Evolutionary conservation across 2,113 vertebrate species (phyloP).

Genomic region (Leiothrix lutea): DNA sequence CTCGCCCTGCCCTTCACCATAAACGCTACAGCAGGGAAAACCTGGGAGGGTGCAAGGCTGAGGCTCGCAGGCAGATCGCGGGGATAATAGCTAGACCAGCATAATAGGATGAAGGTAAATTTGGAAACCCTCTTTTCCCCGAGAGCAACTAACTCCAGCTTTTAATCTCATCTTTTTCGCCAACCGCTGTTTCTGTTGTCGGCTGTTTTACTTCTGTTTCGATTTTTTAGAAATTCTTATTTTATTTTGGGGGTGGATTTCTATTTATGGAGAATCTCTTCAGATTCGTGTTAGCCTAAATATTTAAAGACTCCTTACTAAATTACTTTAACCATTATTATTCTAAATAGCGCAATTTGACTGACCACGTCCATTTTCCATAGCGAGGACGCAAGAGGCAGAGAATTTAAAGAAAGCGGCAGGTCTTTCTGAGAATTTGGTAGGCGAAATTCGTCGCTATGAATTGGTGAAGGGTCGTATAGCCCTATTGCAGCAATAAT

Average conservation of each 20-base stretch:
- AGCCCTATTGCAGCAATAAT: neutral
- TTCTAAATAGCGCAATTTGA: neutral
- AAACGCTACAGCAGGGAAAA: constrained; percentile 70
- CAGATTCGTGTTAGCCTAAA: neutral
- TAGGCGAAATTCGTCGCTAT: constrained; percentile 26
- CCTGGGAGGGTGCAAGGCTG: constrained; percentile 63
- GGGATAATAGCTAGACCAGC: constrained; percentile 50
- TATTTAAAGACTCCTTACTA: neutral
- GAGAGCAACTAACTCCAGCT: constrained; percentile 30
- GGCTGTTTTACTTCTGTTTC: constrained; percentile 17
- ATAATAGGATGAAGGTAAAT: constrained; percentile 67
- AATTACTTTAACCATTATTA: neutral
- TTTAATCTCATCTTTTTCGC: constrained; percentile 8
- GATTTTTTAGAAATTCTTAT: neutral
- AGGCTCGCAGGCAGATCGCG: constrained; percentile 38
- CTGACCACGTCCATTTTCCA: neutral
- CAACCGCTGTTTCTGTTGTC: constrained; percentile 1
- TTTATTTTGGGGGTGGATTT: neutral
- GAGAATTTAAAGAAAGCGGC: constrained; percentile 6
- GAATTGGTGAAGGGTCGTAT: constrained; percentile 18
- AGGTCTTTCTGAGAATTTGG: constrained; percentile 26
- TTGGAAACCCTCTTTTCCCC: constrained; percentile 6
- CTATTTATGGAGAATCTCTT: neutral
- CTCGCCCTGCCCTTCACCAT: constrained; percentile 84
- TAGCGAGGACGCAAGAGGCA: neutral